Evolutionary conservation across 2,888 invertebrate genomes (phyloP), one percentile per base, ranked within the genome.

Genomic region (Cryptus armator): DNA sequence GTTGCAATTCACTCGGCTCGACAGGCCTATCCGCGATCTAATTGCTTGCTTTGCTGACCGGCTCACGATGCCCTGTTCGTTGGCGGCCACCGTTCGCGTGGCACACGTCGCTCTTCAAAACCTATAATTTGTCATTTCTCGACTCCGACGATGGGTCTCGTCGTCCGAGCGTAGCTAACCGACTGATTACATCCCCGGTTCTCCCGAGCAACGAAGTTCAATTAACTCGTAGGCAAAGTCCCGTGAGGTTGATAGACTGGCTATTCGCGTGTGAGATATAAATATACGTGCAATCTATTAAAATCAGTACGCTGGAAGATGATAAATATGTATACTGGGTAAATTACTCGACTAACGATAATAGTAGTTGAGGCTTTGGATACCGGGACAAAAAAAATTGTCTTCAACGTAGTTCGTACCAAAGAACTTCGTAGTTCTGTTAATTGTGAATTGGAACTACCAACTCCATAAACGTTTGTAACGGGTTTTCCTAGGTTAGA

Each of bases 61-160:
- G 32, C 64, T 70, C 51, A n/a, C 59, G 66, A 24, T 74, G 62
- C 9, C 32, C 62, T 62, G 62, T 53, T 16, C 37, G 6, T 51
- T 53, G 29, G 37, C 46, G 12, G n/a, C 68, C 24, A 46, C 76
- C 53, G 24, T 29, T 68, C 29, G 43, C 68, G 62, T 46, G 72
- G 59, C 43, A 19, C 62, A 68, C 68, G 51, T 78, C 56, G 62
- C 51, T 68, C 53, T 74, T 64, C 43, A 16, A 56, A 32, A 72
- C 71, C 56, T 77, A 67, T 78, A 74, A 62, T 78, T 81, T 75
- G 75, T 81, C 74, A 81, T 81, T 81, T 81, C 68, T 48, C 59
- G 68, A 62, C 44, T 32, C 19, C 79, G 44, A n/a, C 48, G 74
- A 70, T 29, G 59, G 43, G 5, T 37, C 66, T 43, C 48, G 29